Percentiles rank a stretch among this genome's conserved stretches.
These are phyloP conservation scores for Hemicrepidius hirtus DNA, from an alignment of 2,888 invertebrate species.

Conservation along the genomic window DNA sequence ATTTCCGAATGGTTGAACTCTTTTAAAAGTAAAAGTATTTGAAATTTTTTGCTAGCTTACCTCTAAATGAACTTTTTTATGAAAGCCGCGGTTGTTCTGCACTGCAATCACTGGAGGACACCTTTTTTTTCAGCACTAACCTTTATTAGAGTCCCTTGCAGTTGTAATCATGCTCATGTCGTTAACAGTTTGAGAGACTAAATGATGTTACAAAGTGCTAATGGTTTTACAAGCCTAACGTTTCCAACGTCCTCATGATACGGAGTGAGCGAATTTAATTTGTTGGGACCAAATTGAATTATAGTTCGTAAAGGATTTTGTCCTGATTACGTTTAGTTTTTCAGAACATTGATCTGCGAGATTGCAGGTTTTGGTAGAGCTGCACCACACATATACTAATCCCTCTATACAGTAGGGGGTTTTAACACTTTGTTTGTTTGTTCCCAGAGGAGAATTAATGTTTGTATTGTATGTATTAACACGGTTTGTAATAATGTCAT, in stretches of 20 bases:
- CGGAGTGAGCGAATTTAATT: slow-evolving; percentile 26
- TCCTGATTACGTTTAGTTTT: slow-evolving; percentile 8
- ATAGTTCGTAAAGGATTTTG: slow-evolving; percentile 23
- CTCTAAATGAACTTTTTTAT: too few relatives aligned
- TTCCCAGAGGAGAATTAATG: slow-evolving; percentile 9
- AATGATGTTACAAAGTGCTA: slow-evolving; percentile 31
- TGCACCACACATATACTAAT: background rate
- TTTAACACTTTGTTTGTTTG: slow-evolving; percentile 18
- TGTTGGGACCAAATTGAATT: slow-evolving; percentile 31
- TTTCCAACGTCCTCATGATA: slow-evolving; percentile 19
- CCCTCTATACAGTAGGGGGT: background rate
- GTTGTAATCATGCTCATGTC: slow-evolving; percentile 15
- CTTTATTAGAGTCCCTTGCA: background rate
- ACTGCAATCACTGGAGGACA: too few relatives aligned
- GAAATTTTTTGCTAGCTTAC: too few relatives aligned
- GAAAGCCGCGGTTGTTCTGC: too few relatives aligned
- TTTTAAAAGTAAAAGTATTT: too few relatives aligned
- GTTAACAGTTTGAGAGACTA: slow-evolving; percentile 17
- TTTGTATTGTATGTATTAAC: slow-evolving; percentile 19
- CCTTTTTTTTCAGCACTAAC: too few relatives aligned
- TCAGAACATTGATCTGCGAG: background rate
- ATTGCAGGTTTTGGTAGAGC: background rate
- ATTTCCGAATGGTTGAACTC: too few relatives aligned
- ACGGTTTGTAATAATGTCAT: slow-evolving; percentile 24
- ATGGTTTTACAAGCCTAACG: slow-evolving; percentile 30